A percentile compares a stretch with the other conserved stretches of the same genome.
Evolutionary conservation across 2,888 invertebrate species (phyloP).

Genomic region (Eustalomyia histrio): DNA sequence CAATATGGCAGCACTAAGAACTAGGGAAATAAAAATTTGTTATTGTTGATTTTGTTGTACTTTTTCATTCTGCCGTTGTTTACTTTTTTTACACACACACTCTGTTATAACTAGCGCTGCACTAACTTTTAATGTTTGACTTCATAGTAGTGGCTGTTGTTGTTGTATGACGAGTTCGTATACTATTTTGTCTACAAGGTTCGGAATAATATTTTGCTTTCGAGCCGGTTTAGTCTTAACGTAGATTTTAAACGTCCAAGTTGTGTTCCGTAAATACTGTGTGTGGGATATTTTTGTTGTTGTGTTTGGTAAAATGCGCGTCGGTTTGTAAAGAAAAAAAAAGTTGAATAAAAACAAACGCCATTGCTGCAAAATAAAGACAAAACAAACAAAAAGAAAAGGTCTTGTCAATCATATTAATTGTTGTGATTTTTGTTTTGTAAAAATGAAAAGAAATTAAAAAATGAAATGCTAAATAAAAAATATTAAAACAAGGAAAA

Average conservation of each 20-base stretch:
- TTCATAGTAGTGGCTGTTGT: conserved; percentile 1
- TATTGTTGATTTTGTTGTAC: conserved; percentile 15
- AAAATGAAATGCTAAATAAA: not conserved
- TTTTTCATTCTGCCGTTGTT: conserved; percentile 43
- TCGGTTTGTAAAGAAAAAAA: conserved; percentile 36
- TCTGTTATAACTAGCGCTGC: conserved; percentile 36
- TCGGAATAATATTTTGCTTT: conserved; percentile 58
- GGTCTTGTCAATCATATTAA: conserved; percentile 33
- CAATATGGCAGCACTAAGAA: conserved; percentile 29
- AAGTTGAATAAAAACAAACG: conserved; percentile 39
- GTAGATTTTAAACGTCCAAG: conserved; percentile 60
- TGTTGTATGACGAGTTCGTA: conserved; percentile 55
- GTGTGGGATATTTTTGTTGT: not conserved
- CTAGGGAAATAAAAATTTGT: conserved; percentile 41
- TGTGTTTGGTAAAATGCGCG: conserved; percentile 46
- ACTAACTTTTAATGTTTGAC: conserved; percentile 32
- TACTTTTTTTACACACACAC: conserved; percentile 25
- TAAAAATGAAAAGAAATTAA: not conserved
- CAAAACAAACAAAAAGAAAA: conserved; percentile 32
- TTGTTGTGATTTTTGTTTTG: conserved; percentile 18
- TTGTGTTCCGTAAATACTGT: conserved; percentile 19
- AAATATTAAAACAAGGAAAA: conserved; percentile 20
- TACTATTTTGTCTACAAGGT: conserved; percentile 28
- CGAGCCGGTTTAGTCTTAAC: conserved; percentile 66
- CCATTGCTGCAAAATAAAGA: conserved; percentile 30